Base-by-base conservation (phyloP, 2,888 invertebrate species). In the Perizoma flavofasciatum region DNA sequence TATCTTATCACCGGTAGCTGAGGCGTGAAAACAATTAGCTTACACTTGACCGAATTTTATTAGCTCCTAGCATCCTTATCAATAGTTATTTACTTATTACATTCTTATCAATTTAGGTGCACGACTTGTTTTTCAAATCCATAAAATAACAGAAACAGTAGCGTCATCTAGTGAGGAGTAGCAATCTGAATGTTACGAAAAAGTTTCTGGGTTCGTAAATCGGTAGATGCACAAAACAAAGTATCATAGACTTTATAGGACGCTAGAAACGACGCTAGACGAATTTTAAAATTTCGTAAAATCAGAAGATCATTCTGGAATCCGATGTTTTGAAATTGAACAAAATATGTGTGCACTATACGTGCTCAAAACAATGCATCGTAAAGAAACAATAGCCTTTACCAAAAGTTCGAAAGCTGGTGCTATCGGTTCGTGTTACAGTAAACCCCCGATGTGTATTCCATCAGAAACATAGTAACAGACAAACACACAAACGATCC, bases 101-200 rank as follows among this genome's bases (percentile, higher is more conserved):
- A 22, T 22, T 22, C 22, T 22, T 22, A 22, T 3, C 3, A 22
- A 22, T 22, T 22, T 22, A 22, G 22, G 3, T 2, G 3, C 50
- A 51, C 39, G 48, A 50, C 44, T 54, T 33, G 45, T 51, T 54
- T 22, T 7, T 35, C 37, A 7, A 34, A 49, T 7, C n/a, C 22
- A n/a, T 11, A 40, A 49, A 10, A 51, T 37, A 10, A 37, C 44
- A 47, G 9, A 4, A 46, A 57, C 9, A 48, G 46, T 65, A 35
- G 4, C 58, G 73, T 74, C 72, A 77, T 73, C 77, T 77, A 65
- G 61, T 44, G 66, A 45, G 34, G 53, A 77, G 61, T 74, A 68
- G 74, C 47, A 22, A 10, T 47, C 10, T n/a, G 11, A 33, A 9
- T 6, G 35, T 6, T 49, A 8, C 11, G 22, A 40, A 40, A 40